Evolutionary conservation across 2,797 vertebrate genomes (phyloP), one percentile per base, ranked within the genome.

Genomic region (Champsocephalus esox): DNA sequence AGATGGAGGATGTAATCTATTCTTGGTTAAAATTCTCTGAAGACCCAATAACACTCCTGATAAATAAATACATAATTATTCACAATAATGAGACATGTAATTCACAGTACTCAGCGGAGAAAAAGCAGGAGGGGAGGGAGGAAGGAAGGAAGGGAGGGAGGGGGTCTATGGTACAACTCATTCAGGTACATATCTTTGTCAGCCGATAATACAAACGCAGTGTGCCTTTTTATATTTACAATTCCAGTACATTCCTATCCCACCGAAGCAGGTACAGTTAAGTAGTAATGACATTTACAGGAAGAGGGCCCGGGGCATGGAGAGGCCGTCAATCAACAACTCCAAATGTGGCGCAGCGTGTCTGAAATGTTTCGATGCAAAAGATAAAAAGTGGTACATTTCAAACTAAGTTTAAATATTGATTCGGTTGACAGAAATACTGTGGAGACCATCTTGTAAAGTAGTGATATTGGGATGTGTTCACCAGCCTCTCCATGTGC

Each of bases 41-140:
- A 74, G 80, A 86, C 78, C 85, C 79, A 78, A 51, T 85, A 70
- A 84, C 59, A 81, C 88, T 88, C 85, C 87, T 45, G 70, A 89
- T 90, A 88, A 92, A 92, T 91, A 91, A 93, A 92, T 88, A 92
- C 82, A 80, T 85, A 78, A 84, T 88, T 88, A 87, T 90, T 90
- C 91, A 93, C 88, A 92, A 91, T 68, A 87, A 89, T 89, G 88
- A 90, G 77, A 91, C 84, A 68, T 86, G 86, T 75, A 86, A 80
- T 90, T 93, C 92, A 93, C 92, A 94, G 93, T 93, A 93, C 86
- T 90, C 73, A 70, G 89, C 79, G 81, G 84, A 83, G 80, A 73
- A 62, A 66, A 63, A 70, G 68, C 75, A 50, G 38, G 61, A 19
- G 73, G 76, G 16, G 14, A 17, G 9, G 28, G 5, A 13, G 11